These are phyloP conservation scores for Phaetusa simplex DNA, from an alignment of 2,113 vertebrate genomes.

Conservation along the genomic window DNA sequence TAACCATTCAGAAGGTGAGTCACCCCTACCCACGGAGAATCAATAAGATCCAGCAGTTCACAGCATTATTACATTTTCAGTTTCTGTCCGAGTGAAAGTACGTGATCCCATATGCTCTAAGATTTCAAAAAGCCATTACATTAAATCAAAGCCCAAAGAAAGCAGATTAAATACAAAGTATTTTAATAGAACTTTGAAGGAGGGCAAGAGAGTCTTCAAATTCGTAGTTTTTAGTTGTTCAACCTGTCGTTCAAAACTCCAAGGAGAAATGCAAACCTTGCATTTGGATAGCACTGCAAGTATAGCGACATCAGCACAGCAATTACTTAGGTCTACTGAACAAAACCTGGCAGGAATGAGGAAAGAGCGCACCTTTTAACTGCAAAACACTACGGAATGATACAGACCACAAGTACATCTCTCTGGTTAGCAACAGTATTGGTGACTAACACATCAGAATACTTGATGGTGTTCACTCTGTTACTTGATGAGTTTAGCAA, in stretches of 20 bases:
- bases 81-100: constrained; percentile 23
- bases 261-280: not conserved
- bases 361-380: not conserved
- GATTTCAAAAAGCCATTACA: constrained; percentile 27
- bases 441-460: not conserved
- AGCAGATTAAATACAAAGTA: constrained; percentile 26
- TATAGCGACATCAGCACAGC: not conserved
- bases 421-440: not conserved
- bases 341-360: not conserved
- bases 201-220: not conserved
- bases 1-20: not conserved
- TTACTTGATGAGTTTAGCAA: not conserved
- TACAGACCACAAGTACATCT: not conserved
- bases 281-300: not conserved
- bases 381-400: not conserved
- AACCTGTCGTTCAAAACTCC: not conserved
- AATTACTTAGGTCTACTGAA: not conserved
- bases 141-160: constrained; percentile 8
- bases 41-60: constrained; percentile 26
- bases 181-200: not conserved
- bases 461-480: not conserved
- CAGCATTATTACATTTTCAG: constrained; percentile 7
- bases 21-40: not conserved
- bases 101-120: not conserved
- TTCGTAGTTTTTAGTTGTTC: not conserved